These are phyloP conservation scores for Cossypha dichroa DNA, from an alignment of 2,797 vertebrate species.

Conservation along the genomic window DNA sequence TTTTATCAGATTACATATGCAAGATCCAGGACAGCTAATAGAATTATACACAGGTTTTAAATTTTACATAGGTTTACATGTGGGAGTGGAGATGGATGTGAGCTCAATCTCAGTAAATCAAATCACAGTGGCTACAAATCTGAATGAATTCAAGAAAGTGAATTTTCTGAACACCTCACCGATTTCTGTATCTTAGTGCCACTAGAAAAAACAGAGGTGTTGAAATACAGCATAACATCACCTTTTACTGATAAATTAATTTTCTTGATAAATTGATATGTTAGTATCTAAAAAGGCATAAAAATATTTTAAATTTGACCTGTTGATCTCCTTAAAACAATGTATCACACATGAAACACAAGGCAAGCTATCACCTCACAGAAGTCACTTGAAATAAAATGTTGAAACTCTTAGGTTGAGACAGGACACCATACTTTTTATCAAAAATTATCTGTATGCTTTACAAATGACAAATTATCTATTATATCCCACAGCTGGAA, in stretches of 20 bases:
- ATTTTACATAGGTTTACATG: neutral
- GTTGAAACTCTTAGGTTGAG: neutral
- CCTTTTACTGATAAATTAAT: neutral
- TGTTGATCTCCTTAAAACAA: neutral
- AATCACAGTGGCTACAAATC: neutral
- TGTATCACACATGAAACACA: neutral
- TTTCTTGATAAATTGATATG: neutral
- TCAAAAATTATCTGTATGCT: neutral
- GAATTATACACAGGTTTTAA: neutral
- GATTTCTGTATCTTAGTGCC: neutral
- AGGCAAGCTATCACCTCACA: neutral
- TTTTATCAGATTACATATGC: neutral
- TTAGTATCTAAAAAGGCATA: neutral
- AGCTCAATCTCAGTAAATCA: neutral
- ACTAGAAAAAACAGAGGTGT: neutral
- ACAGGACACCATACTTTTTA: neutral
- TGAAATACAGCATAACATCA: neutral
- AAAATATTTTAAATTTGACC: neutral
- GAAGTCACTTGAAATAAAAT: neutral
- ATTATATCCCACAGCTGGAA: neutral
- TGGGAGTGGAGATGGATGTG: neutral
- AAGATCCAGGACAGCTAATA: neutral
- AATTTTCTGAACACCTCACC: neutral
- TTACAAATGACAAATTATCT: neutral
- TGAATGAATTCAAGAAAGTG: neutral